phyloP scores from a whole-genome alignment of 2,888 invertebrate species.

The Crepidodera aurea region DNA sequence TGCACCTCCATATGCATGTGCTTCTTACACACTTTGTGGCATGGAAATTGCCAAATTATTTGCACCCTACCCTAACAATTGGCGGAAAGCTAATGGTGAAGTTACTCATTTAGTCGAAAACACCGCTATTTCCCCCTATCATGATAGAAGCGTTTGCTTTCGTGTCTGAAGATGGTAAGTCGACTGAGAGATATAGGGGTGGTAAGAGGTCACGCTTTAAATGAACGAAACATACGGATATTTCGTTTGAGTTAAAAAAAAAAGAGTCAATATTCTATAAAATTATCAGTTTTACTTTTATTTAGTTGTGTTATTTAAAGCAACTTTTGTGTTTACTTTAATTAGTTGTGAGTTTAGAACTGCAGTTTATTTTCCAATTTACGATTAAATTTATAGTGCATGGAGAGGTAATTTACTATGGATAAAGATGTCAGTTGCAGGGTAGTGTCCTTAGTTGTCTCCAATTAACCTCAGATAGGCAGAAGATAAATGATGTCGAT shows the following conservation, averaged over 20 bases:
- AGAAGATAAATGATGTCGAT: background rate
- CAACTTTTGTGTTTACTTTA: background rate
- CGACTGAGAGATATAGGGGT: background rate
- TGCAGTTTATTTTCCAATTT: constrained; percentile 6
- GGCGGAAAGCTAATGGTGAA: background rate
- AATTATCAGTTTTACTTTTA: background rate
- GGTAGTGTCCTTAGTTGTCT: background rate
- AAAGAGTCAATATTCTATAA: too few species aligned
- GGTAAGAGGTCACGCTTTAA: background rate
- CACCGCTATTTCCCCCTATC: background rate
- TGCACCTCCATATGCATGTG: background rate
- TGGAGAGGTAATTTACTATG: constrained; percentile 1
- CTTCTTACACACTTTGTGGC: background rate
- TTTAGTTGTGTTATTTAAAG: background rate
- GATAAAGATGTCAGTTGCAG: constrained; percentile 8
- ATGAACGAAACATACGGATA: too few species aligned
- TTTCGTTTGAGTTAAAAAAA: too few species aligned
- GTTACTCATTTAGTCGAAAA: background rate
- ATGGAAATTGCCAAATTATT: background rate
- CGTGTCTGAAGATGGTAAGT: background rate
- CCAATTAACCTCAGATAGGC: background rate
- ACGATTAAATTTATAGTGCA: constrained; percentile 10
- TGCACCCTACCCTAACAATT: background rate
- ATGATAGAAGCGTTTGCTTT: background rate
- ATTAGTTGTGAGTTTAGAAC: constrained; percentile 10